These are phyloP conservation scores for Peromyscus nudipes DNA, from an alignment of 2,797 vertebrate genomes.

Conservation along the genomic window DNA sequence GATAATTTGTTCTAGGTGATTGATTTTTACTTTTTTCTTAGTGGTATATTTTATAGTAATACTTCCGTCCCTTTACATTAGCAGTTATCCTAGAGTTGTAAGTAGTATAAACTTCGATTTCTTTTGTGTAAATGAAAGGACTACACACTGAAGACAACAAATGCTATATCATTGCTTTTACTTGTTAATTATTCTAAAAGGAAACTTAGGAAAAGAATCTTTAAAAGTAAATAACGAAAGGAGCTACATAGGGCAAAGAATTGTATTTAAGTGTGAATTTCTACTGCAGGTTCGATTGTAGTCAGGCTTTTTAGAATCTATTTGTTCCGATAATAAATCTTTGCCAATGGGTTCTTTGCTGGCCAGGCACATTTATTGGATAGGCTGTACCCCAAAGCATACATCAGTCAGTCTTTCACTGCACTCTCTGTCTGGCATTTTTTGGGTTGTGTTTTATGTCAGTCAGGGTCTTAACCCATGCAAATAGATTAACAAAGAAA, in stretches of 20 bases:
- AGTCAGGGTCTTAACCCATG: constrained; percentile 69
- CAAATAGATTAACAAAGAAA: constrained; percentile 79
- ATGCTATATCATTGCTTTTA: neutral
- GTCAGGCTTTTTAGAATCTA: constrained; percentile 50
- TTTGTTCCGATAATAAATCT: constrained; percentile 77
- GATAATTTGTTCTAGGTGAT: neutral
- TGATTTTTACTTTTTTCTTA: constrained; percentile 52
- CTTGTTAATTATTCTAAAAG: constrained; percentile 43
- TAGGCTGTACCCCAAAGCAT: constrained; percentile 68
- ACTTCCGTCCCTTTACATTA: constrained; percentile 2
- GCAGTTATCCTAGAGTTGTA: constrained; percentile 8
- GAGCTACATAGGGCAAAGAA: neutral
- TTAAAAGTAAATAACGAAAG: constrained; percentile 6
- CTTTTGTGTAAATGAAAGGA: neutral
- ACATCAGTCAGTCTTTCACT: constrained; percentile 65
- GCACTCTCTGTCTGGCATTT: constrained; percentile 55
- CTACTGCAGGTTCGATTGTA: constrained; percentile 29
- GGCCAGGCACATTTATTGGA: constrained; percentile 68
- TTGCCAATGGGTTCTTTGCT: constrained; percentile 67
- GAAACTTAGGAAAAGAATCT: constrained; percentile 45
- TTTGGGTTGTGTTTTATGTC: constrained; percentile 73
- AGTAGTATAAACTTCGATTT: neutral
- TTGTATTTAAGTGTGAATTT: constrained; percentile 52
- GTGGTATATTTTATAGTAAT: constrained; percentile 33
- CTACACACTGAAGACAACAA: neutral